Percentiles rank a stretch among this genome's conserved stretches.
phyloP scores from a whole-genome alignment of 1,140 invertebrate species.

The Lasaia peninsularis region DNA sequence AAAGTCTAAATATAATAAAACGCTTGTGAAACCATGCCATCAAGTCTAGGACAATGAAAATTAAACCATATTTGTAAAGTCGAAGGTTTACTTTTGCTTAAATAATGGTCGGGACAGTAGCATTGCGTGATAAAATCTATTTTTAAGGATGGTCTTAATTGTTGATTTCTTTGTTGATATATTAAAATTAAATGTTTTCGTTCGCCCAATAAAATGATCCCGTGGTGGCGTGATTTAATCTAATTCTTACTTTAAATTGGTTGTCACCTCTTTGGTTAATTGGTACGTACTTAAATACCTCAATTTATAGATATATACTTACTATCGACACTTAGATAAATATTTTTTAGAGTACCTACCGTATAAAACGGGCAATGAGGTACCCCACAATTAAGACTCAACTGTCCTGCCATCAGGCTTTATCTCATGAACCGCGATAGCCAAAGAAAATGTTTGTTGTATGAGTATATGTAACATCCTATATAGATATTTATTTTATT shows the following conservation, averaged over 20 bases:
- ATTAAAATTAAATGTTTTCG: constrained; percentile 11
- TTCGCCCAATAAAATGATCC: constrained; percentile 4
- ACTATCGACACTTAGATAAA: no score
- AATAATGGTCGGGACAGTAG: constrained; percentile 9
- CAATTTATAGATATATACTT: no score
- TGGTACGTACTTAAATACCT: no score
- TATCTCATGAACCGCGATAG: no score
- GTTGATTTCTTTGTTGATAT: constrained; percentile 21
- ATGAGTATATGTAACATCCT: no score
- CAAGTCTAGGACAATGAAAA: background rate
- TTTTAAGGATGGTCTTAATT: constrained; percentile 41
- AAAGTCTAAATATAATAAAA: background rate
- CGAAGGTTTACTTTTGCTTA: constrained; percentile 26
- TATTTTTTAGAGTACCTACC: no score
- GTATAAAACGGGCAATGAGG: no score
- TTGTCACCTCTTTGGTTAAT: no score
- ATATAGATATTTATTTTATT: no score
- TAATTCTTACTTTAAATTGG: background rate
- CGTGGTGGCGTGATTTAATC: background rate
- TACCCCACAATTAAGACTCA: no score
- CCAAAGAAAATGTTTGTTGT: no score
- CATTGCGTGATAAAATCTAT: constrained; percentile 41
- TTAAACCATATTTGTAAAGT: background rate
- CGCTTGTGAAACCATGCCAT: background rate
- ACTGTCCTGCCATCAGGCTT: no score